Base-by-base conservation (phyloP, 2,888 invertebrate species). In the Galerucella pusilla region DNA sequence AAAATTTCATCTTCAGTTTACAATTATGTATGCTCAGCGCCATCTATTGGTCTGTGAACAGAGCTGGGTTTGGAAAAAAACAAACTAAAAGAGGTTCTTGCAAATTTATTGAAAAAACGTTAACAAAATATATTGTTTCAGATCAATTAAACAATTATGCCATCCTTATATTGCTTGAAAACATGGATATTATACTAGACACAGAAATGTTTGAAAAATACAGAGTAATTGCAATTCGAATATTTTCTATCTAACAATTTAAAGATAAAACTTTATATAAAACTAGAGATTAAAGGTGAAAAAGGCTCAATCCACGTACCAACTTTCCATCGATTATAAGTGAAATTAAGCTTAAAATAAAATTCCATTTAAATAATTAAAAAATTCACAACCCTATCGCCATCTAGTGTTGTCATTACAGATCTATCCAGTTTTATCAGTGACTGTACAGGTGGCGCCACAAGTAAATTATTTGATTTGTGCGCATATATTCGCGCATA, bases 61-160 rank as follows among this genome's bases (percentile, higher is more conserved):
- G 5, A n/a, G 6, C 7, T n/a, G n/a, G n/a, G 14, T 1, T 7
- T 16, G 28, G 35, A n/a, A 28, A 28, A 12, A 25, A 61, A 64
- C 42, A 64, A 64, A 16, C 2, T 64, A 16, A 10, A 10, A 45
- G 35, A 16, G 9, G 61, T 28, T 70, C 61, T 54, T 70, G 70
- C 70, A 64, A 70, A 63, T 70, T 70, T 70, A 70, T 70, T 70
- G 63, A 63, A 64, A 70, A 70, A 52, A 45, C n/a, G 14, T 65
- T 65, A 70, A 59, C 59, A 70, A 61, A 70, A 70, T 70, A 70
- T 57, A 70, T 64, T 7, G 52, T 70, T 52, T 52, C 70, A 52
- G 16, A 52, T 46, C 14, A 28, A 63, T 49, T 63, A 54, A 69
- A 49, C 16, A 59, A 61, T 61, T 42, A 64, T 46, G 46, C 16